Conservation (phyloP, 2,113 vertebrate genomes). For the Corythornis cristatus region DNA sequence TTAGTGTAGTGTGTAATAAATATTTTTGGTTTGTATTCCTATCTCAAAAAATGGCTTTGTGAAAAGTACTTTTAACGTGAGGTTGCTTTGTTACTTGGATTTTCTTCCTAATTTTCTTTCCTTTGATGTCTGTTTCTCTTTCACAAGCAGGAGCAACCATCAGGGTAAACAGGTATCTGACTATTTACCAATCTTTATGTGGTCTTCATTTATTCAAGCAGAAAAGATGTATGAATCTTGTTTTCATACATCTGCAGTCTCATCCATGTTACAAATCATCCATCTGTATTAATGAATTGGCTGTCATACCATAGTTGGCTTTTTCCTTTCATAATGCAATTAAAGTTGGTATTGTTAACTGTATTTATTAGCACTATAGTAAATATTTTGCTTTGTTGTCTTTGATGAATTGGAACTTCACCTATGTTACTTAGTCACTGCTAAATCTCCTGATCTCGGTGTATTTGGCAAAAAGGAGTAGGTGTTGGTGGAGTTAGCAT, state of each 20-base stretch:
- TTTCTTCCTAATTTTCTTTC: slow-evolving; percentile 79
- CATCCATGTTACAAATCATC: slow-evolving; percentile 62
- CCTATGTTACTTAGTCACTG: not conserved
- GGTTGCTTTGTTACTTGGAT: slow-evolving; percentile 51
- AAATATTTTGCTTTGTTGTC: slow-evolving; percentile 9
- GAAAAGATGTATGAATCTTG: slow-evolving; percentile 74
- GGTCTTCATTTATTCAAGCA: slow-evolving; percentile 76
- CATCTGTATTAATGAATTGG: slow-evolving; percentile 62
- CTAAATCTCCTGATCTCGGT: not conserved
- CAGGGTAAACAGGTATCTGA: slow-evolving; percentile 99
- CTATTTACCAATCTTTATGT: slow-evolving; percentile 79
- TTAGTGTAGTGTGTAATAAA: not conserved
- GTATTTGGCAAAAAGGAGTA: not conserved
- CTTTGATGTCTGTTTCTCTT: slow-evolving; percentile 87
- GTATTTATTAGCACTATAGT: slow-evolving; percentile 33
- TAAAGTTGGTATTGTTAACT: slow-evolving; percentile 44
- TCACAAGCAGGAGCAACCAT: slow-evolving; percentile 98
- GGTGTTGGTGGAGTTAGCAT: not conserved
- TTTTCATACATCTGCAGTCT: slow-evolving; percentile 76
- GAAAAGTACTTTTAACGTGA: slow-evolving; percentile 5
- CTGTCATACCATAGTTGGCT: slow-evolving; percentile 59
- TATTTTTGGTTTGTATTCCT: not conserved
- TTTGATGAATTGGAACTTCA: slow-evolving; percentile 53
- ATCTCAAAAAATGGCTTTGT: not conserved
- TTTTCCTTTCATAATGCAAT: slow-evolving; percentile 56